Percentiles rank a stretch among this genome's conserved stretches.
Conservation (phyloP, 2,113 vertebrate genomes). For the Thymallus thymallus region DNA sequence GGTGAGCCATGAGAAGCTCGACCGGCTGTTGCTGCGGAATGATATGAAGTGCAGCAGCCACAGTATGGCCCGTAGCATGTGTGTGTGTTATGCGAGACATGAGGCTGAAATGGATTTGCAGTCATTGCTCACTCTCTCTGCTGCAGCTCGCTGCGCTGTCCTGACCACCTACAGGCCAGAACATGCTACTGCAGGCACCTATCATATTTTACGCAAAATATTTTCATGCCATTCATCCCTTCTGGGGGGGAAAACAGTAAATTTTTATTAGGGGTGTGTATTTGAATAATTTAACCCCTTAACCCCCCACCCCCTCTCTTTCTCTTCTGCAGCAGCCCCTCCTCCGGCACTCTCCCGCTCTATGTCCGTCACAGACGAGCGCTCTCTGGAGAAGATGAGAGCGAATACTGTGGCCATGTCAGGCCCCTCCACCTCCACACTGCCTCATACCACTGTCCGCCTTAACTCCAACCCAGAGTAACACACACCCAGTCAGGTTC, state of each 20-base stretch:
- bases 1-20: constrained; percentile 51
- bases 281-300: constrained; percentile 16
- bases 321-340: constrained; percentile 13
- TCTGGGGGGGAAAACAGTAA: constrained; percentile 36
- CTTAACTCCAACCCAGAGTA: constrained; percentile 68
- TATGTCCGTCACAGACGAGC: constrained; percentile 74
- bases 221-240: constrained; percentile 49
- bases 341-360: constrained; percentile 66
- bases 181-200: constrained; percentile 32
- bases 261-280: constrained; percentile 44
- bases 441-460: constrained; percentile 42
- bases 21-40: constrained; percentile 31
- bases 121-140: constrained; percentile 68
- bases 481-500: constrained; percentile 20
- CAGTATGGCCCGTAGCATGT: constrained; percentile 46
- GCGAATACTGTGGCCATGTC: constrained; percentile 48
- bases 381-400: constrained; percentile 73
- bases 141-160: constrained; percentile 52
- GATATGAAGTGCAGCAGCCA: constrained; percentile 60
- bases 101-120: constrained; percentile 66
- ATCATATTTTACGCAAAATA: neutral
- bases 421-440: constrained; percentile 38
- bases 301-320: constrained; percentile 34
- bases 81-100: constrained; percentile 22
- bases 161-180: constrained; percentile 48